Percentiles rank a stretch among this genome's conserved stretches.
These are phyloP conservation scores for Ichneumon xanthorius DNA, from an alignment of 2,888 invertebrate species.

Conservation along the genomic window DNA sequence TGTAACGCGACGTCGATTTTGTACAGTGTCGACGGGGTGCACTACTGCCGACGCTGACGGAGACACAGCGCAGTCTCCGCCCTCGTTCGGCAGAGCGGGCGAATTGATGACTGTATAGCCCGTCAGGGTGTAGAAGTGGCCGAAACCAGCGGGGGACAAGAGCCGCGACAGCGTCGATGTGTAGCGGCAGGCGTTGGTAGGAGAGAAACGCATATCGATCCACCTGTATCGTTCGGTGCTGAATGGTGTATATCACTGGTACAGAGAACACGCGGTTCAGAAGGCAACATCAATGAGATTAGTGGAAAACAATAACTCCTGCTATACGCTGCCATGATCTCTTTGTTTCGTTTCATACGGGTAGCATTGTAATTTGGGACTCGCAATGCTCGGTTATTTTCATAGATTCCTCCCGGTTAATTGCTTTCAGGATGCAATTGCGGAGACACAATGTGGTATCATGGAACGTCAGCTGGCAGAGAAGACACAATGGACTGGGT, in stretches of 20 bases:
- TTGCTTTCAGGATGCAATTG: neutral
- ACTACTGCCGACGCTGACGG: slow-evolving; percentile 2
- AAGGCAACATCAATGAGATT: neutral
- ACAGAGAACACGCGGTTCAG: neutral
- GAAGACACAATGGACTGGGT: neutral
- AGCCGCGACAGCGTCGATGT: slow-evolving; percentile 43
- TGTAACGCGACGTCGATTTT: slow-evolving; percentile 29
- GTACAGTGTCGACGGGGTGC: slow-evolving; percentile 11
- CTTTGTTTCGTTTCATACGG: neutral
- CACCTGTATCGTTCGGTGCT: slow-evolving; percentile 61
- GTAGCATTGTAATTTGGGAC: neutral
- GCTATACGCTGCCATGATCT: neutral
- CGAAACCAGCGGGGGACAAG: slow-evolving; percentile 44
- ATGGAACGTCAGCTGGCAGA: neutral
- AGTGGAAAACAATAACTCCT: neutral
- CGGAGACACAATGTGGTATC: neutral
- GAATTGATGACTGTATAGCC: slow-evolving; percentile 45
- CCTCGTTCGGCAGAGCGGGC: slow-evolving; percentile 38
- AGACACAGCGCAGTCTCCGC: slow-evolving; percentile 50
- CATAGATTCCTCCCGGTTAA: neutral
- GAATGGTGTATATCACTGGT: slow-evolving; percentile 51
- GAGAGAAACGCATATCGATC: slow-evolving; percentile 71
- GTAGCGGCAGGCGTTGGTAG: slow-evolving; percentile 57
- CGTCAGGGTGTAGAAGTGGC: slow-evolving; percentile 41
- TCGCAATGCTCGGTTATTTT: neutral